Evolutionary conservation across 2,113 vertebrate genomes (phyloP), one percentile per base, ranked within the genome.

Genomic region (Microtus richardsoni): DNA sequence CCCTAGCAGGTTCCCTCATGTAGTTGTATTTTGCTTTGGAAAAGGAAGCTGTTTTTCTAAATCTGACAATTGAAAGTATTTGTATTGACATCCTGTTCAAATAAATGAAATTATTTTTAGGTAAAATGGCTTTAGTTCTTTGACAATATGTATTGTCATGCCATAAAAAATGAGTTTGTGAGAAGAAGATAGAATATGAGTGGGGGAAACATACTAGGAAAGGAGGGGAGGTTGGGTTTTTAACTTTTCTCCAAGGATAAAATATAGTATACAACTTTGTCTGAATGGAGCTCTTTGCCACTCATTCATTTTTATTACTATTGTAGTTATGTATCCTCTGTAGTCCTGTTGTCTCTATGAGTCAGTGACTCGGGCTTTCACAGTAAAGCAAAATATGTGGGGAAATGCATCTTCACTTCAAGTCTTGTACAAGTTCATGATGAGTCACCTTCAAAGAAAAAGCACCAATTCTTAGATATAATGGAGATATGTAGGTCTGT

Each of bases 301-400:
- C 54, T 94, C 58, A 47, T 13, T 84, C 26, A 21, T 66, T 47
- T 88, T 80, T 92, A 44, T 92, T 82, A 77, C 70, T 87, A 21
- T 79, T 41, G 41, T 39, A 93, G 47, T 88, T 41, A 41, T 80
- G 88, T 93, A 60, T 84, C 14, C 86, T 70, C 75, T 80, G 66
- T 60, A 71, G 33, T 58, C n/a, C 44, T 89, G 70, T 83, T n/a
- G 94, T 54, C 85, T 88, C 16, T 95, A 68, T 78, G 16, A 91
- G 64, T 80, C 60, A 93, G n/a, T 86, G 62, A 80, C 36, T 86
- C 36, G 39, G 28, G 62, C 9, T 93, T 84, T 84, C 52, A 74
- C 44, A 70, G 60, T 70, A 91, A 96, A 96, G 60, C 58, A 77
- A 80, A 91, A 94, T 94, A 95, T 93, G 66, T 96, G 68, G 28